Conservation (phyloP, 2,888 invertebrate genomes). For the Latrodectus elegans region DNA sequence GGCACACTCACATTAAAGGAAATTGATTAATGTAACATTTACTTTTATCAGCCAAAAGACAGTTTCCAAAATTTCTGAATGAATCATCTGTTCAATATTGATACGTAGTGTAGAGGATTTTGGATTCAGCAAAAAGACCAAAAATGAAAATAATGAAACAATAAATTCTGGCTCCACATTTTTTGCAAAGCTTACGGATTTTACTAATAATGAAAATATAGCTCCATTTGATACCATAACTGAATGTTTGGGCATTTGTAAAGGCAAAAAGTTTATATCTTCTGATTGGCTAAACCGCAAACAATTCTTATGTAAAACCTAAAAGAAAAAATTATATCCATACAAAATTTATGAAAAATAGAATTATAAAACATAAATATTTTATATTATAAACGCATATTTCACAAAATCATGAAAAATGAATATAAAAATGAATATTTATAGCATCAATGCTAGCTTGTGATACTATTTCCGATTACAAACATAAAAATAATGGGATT, state of each 20-base stretch:
- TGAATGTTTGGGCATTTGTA: background rate
- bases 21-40: background rate
- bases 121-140: slow-evolving; percentile 34
- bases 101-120: slow-evolving; percentile 39
- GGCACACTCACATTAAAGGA: no score
- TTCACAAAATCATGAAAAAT: no score
- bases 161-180: slow-evolving; percentile 7
- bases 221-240: slow-evolving; percentile 41
- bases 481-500: no score
- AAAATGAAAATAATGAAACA: slow-evolving; percentile 28
- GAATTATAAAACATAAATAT: no score
- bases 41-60: slow-evolving; percentile 58
- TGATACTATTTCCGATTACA: no score
- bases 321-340: slow-evolving; percentile 4
- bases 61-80: slow-evolving; percentile 25
- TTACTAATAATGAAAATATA: slow-evolving; percentile 53
- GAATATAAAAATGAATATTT: no score
- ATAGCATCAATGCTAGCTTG: no score
- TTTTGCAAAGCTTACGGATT: slow-evolving; percentile 39
- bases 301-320: slow-evolving; percentile 58
- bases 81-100: slow-evolving; percentile 41
- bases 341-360: no score
- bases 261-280: slow-evolving; percentile 4
- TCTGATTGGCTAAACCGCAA: slow-evolving; percentile 2
- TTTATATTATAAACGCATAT: no score